Evolutionary conservation across 1,140 invertebrate genomes (phyloP).

Genomic region (Wasmannia auropunctata): DNA sequence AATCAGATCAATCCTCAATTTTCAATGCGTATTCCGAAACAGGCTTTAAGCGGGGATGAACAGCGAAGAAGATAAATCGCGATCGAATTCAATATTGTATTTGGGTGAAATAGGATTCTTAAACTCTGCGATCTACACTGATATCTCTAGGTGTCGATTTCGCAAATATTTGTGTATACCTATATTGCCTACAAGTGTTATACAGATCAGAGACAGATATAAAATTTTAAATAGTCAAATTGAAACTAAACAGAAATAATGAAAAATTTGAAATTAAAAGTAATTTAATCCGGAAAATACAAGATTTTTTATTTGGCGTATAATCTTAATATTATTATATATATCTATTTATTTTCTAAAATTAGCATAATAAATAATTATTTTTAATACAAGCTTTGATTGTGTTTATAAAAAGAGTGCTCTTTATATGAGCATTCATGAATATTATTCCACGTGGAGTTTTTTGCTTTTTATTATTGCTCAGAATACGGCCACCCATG

Average conservation of each 20-base stretch:
- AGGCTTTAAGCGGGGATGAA: neutral
- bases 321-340: neutral
- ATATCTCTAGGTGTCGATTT: neutral
- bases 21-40: no score
- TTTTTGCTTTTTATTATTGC: constrained; percentile 29
- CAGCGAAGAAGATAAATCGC: neutral
- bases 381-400: neutral
- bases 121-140: neutral
- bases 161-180: neutral
- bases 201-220: neutral
- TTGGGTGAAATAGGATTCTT: constrained; percentile 6
- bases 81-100: neutral
- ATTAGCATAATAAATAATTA: neutral
- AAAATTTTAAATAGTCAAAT: neutral
- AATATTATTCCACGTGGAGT: neutral
- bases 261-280: neutral
- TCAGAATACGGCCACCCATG: constrained; percentile 68
- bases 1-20: no score
- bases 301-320: neutral
- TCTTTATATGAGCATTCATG: neutral
- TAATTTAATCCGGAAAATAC: neutral
- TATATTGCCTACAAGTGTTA: neutral
- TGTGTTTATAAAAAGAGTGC: neutral
- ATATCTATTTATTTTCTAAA: neutral
- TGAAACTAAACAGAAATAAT: neutral